These are phyloP conservation scores for Dromius quadrimaculatus DNA, from an alignment of 2,888 invertebrate species.

Conservation along the genomic window DNA sequence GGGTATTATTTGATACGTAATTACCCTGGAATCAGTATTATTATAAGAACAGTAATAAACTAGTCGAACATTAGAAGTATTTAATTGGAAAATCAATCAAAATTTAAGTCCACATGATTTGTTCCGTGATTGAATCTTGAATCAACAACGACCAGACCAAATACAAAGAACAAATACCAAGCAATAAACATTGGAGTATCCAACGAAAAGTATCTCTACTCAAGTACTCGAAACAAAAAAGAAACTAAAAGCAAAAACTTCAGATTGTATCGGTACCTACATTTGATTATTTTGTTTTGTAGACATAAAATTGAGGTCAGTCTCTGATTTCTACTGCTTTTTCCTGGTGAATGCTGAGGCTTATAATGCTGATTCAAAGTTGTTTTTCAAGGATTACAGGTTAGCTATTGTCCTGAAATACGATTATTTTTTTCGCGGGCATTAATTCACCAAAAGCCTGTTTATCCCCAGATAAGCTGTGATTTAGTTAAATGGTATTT, in stretches of 20 bases:
- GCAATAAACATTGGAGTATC: neutral
- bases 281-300: conserved; percentile 36
- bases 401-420: conserved; percentile 18
- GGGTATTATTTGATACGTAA: too few species aligned
- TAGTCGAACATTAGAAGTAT: too few species aligned
- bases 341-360: neutral
- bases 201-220: neutral
- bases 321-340: neutral
- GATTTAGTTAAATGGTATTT: conserved; percentile 20
- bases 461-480: conserved; percentile 25
- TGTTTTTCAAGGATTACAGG: conserved; percentile 10
- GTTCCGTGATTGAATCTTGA: too few species aligned
- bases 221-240: neutral
- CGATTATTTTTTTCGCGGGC: conserved; percentile 15
- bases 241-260: conserved; percentile 26
- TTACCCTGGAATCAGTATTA: too few species aligned
- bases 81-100: too few species aligned
- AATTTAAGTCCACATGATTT: too few species aligned
- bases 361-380: neutral
- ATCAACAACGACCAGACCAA: too few species aligned
- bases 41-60: too few species aligned
- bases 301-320: conserved; percentile 30
- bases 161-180: neutral
- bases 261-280: conserved; percentile 17
- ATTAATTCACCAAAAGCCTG: conserved; percentile 25